Percentiles rank a stretch among this genome's conserved stretches.
Evolutionary conservation across 2,797 vertebrate species (phyloP).

Genomic region (Trichosurus vulpecula): DNA sequence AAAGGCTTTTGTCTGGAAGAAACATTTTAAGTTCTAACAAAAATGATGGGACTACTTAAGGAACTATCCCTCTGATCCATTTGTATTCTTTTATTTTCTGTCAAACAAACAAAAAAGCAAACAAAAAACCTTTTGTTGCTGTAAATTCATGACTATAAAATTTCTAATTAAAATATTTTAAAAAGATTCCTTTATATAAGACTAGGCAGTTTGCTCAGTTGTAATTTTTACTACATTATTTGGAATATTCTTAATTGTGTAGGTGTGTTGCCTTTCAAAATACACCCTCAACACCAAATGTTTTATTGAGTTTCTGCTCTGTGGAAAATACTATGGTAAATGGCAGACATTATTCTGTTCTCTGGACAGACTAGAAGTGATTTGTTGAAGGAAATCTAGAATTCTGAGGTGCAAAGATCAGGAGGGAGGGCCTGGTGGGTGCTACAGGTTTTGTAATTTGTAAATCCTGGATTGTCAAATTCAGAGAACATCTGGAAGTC

Average conservation of each 20-base stretch:
- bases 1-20: background rate
- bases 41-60: background rate
- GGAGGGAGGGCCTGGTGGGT: background rate
- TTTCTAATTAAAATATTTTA: background rate
- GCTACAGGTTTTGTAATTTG: background rate
- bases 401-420: background rate
- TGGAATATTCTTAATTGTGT: background rate
- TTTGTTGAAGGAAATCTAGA: background rate
- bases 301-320: background rate
- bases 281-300: background rate
- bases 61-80: background rate
- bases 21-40: background rate
- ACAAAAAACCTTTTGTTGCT: background rate
- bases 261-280: background rate
- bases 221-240: background rate
- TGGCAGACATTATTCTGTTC: background rate
- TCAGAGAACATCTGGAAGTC: background rate
- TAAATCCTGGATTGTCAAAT: background rate
- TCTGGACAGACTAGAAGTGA: background rate
- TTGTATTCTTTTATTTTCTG: background rate
- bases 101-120: background rate
- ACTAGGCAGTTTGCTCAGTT: background rate
- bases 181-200: constrained; percentile 5
- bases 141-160: background rate
- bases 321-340: background rate